Evolutionary conservation across 1,140 invertebrate species (phyloP).

Genomic region (Bemisia tabaci): DNA sequence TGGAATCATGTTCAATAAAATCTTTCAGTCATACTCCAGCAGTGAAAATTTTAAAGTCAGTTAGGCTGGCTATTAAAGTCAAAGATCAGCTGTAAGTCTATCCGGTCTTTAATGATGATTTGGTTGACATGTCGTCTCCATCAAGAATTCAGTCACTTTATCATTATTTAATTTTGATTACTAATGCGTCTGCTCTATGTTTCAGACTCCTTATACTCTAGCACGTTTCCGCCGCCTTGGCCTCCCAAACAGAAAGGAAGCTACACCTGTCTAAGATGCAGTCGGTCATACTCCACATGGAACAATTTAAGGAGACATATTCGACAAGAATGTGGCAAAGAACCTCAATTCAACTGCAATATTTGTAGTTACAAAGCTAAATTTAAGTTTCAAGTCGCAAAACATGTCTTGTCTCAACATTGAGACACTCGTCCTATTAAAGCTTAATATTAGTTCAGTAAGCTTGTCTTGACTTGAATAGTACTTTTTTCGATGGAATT

Average conservation of each 20-base stretch:
- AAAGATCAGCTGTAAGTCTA: too few relatives aligned
- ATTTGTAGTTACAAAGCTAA: constrained; percentile 16
- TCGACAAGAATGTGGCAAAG: constrained; percentile 36
- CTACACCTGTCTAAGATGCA: constrained; percentile 5
- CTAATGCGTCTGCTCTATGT: neutral
- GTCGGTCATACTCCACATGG: constrained; percentile 22
- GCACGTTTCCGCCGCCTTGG: neutral
- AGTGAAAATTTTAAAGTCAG: too few relatives aligned
- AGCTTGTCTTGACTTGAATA: too few relatives aligned
- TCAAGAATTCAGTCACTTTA: too few relatives aligned
- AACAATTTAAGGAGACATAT: constrained; percentile 31
- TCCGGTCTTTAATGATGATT: too few relatives aligned
- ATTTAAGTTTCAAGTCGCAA: neutral
- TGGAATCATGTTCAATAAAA: too few relatives aligned
- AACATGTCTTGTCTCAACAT: neutral
- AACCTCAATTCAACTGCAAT: constrained; percentile 21
- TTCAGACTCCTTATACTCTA: neutral
- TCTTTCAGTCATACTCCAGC: too few relatives aligned
- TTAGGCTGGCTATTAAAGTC: too few relatives aligned
- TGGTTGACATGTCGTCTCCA: too few relatives aligned
- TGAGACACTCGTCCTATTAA: neutral
- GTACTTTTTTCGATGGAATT: too few relatives aligned
- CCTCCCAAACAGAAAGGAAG: neutral
- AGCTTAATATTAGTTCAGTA: too few relatives aligned
- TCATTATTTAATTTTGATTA: too few relatives aligned